Evolutionary conservation across 2,113 vertebrate species (phyloP).

Genomic region (Gopherus flavomarginatus): DNA sequence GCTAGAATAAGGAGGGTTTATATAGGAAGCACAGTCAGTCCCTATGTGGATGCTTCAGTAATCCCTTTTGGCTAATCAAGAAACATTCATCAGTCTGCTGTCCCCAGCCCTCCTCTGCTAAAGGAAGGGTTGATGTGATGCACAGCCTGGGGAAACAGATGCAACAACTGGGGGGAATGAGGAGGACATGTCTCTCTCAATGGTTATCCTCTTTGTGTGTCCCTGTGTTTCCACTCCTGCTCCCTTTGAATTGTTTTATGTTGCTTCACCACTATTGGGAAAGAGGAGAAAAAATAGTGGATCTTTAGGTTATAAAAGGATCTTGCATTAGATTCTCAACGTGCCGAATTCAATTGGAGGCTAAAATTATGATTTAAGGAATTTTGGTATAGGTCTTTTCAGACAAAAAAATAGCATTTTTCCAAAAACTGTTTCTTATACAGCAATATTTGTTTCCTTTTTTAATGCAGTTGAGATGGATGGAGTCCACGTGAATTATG

Average conservation of each 20-base stretch:
- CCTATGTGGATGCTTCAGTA: background rate
- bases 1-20: background rate
- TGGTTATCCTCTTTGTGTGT: background rate
- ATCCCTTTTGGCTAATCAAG: background rate
- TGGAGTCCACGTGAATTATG: background rate
- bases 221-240: background rate
- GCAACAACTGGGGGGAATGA: background rate
- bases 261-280: background rate
- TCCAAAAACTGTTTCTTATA: background rate
- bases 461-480: background rate
- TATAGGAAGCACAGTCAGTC: background rate
- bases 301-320: background rate
- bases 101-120: background rate
- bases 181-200: background rate
- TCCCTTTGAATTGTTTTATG: background rate
- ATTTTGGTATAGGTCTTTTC: background rate
- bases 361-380: background rate
- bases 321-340: background rate
- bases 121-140: background rate
- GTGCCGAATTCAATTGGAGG: background rate
- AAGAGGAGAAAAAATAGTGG: background rate
- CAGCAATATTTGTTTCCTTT: background rate
- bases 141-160: background rate
- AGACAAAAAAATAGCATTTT: background rate
- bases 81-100: background rate